Evolutionary conservation across 2,888 invertebrate genomes (phyloP).

Genomic region (Corythucha ciliata): DNA sequence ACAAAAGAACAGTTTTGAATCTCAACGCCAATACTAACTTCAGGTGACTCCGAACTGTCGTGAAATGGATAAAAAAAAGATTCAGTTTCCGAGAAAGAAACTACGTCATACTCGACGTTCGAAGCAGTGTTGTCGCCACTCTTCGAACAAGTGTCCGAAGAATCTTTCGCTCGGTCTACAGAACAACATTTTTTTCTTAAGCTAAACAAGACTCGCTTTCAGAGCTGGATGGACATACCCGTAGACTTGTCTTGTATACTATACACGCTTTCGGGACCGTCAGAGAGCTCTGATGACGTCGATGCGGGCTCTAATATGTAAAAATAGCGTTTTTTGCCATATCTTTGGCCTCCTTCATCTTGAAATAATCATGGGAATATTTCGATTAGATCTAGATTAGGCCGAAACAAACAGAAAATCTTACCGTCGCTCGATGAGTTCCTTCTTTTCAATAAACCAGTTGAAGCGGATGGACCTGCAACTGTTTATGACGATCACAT

Average conservation of each 20-base stretch:
- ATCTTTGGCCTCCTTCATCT: too few relatives aligned
- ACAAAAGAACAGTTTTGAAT: background rate
- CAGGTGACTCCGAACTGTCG: conserved; percentile 18
- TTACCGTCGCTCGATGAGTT: too few relatives aligned
- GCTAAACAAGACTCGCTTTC: background rate
- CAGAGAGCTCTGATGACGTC: conserved; percentile 31
- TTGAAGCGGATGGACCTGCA: too few relatives aligned
- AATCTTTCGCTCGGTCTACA: conserved; percentile 37
- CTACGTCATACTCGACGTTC: conserved; percentile 21
- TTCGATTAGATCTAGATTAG: too few relatives aligned
- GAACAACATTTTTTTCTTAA: background rate
- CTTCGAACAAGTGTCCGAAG: conserved; percentile 44
- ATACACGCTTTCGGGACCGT: conserved; percentile 50
- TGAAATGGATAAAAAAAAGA: conserved; percentile 5
- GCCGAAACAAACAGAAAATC: too few relatives aligned
- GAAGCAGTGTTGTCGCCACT: conserved; percentile 12
- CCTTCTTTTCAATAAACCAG: too few relatives aligned
- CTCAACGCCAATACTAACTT: conserved; percentile 12
- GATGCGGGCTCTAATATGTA: conserved; percentile 29
- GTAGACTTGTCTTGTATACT: conserved; percentile 58
- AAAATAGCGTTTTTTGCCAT: conserved; percentile 19
- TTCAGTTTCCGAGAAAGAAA: conserved; percentile 19
- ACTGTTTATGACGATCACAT: too few relatives aligned
- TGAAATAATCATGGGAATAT: too few relatives aligned
- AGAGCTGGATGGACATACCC: conserved; percentile 44